phyloP scores from a whole-genome alignment of 2,797 vertebrate genomes.

The Leuciscus waleckii region DNA sequence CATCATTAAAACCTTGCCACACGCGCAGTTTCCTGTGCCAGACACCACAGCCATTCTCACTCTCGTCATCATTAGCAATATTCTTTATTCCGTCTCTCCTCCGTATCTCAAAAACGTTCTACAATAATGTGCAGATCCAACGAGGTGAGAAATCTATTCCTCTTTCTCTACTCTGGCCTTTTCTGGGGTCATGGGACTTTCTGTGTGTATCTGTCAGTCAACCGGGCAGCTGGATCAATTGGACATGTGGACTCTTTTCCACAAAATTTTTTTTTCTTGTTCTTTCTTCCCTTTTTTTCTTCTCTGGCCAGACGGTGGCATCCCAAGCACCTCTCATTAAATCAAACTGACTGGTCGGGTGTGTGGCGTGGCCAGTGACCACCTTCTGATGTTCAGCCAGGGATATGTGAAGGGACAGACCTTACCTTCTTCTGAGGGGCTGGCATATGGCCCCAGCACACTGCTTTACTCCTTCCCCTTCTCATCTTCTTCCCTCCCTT shows the following conservation, averaged over 20 bases:
- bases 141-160: constrained; percentile 55
- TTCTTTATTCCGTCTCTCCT: constrained; percentile 51
- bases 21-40: constrained; percentile 69
- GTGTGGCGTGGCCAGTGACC: constrained; percentile 66
- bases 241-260: constrained; percentile 49
- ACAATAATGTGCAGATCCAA: constrained; percentile 64
- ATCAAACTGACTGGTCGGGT: constrained; percentile 70
- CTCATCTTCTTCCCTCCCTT: constrained; percentile 64
- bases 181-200: constrained; percentile 65
- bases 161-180: constrained; percentile 55
- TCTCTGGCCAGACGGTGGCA: constrained; percentile 56
- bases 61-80: constrained; percentile 60
- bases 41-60: constrained; percentile 68
- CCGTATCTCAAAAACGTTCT: constrained; percentile 65
- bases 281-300: constrained; percentile 28
- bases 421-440: constrained; percentile 91
- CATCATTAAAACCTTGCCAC: constrained; percentile 83
- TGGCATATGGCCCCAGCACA: constrained; percentile 86
- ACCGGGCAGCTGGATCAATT: constrained; percentile 57
- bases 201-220: constrained; percentile 64
- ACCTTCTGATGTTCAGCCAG: constrained; percentile 80
- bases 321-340: constrained; percentile 75
- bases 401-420: constrained; percentile 76
- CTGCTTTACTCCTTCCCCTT: constrained; percentile 70
- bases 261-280: background rate